Percentiles rank a stretch among this genome's conserved stretches.
Evolutionary conservation across 2,113 vertebrate species (phyloP).

Genomic region (Aptenodytes patagonicus): DNA sequence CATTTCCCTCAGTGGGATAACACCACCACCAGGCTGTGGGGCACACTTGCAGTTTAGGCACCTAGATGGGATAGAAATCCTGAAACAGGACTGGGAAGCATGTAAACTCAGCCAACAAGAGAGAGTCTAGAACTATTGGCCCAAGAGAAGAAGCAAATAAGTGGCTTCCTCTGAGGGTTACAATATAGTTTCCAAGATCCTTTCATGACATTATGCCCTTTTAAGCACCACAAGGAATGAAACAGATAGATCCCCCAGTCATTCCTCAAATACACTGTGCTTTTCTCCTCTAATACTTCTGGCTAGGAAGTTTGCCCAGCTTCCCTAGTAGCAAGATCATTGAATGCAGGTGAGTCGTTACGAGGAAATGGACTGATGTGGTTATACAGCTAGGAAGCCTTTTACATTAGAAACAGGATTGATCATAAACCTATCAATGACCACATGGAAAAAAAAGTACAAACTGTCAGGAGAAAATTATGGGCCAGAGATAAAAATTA

Average conservation of each 20-base stretch:
- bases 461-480: constrained; percentile 23
- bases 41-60: neutral
- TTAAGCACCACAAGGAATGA: neutral
- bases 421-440: constrained; percentile 18
- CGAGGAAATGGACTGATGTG: neutral
- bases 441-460: neutral
- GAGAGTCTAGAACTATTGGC: neutral
- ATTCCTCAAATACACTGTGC: neutral
- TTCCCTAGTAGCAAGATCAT: neutral
- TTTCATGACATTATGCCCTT: neutral
- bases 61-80: neutral
- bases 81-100: neutral
- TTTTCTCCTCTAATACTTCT: neutral
- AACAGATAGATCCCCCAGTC: neutral
- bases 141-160: neutral
- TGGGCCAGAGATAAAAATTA: constrained; percentile 35
- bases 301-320: neutral
- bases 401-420: neutral
- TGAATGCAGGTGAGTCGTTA: neutral
- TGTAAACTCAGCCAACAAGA: neutral
- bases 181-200: neutral
- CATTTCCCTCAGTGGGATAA: neutral
- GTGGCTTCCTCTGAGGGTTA: neutral
- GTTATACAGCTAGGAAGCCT: neutral
- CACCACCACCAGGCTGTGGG: neutral